phyloP scores from a whole-genome alignment of 2,797 vertebrate genomes.

The Borostomias antarcticus region DNA sequence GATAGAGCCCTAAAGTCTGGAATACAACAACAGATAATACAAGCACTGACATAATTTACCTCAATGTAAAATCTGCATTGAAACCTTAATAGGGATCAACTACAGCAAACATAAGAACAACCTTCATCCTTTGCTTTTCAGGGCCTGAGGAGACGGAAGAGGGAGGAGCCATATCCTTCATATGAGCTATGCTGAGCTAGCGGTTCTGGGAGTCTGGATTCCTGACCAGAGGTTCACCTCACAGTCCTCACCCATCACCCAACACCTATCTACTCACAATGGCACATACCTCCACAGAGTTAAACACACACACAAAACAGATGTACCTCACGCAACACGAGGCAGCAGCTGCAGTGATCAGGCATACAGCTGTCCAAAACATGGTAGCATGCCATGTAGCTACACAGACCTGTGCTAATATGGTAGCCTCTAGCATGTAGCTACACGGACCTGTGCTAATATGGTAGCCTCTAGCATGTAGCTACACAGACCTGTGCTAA shows the following conservation, averaged over 20 bases:
- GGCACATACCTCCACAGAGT: not conserved
- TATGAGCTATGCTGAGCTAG: slow-evolving; percentile 25
- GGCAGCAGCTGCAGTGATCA: slow-evolving; percentile 10
- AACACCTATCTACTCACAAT: slow-evolving; percentile 18
- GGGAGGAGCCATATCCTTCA: not conserved
- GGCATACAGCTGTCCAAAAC: slow-evolving; percentile 36
- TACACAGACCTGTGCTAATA: slow-evolving; percentile 7
- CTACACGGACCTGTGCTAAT: slow-evolving; percentile 15
- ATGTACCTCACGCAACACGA: slow-evolving; percentile 33
- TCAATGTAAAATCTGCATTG: no score
- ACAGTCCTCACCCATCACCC: slow-evolving; percentile 20
- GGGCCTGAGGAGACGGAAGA: no score
- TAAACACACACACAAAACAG: slow-evolving; percentile 36
- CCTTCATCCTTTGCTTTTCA: no score
- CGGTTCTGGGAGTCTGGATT: slow-evolving; percentile 20
- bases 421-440: slow-evolving; percentile 21
- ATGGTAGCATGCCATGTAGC: slow-evolving; percentile 8
- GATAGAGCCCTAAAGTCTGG: no score
- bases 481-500: slow-evolving; percentile 2
- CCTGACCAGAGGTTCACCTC: slow-evolving; percentile 25
- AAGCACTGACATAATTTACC: no score
- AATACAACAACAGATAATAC: no score
- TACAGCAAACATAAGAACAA: not conserved
- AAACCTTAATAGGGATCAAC: no score
- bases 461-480: slow-evolving; percentile 18